Base-by-base conservation (phyloP, 1,140 invertebrate species). In the Himalopsyche phryganea region DNA sequence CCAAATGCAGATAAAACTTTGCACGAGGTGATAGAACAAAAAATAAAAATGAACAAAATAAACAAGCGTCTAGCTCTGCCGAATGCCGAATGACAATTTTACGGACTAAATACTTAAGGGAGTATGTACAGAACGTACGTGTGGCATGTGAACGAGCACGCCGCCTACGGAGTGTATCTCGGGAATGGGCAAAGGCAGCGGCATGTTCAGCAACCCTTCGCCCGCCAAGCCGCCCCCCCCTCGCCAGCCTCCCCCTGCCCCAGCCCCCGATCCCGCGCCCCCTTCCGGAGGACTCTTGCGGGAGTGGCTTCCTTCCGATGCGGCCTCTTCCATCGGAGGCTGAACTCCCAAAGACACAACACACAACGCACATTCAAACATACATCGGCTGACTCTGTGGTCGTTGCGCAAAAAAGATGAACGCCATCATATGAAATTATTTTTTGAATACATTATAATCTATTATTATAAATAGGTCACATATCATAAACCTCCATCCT, bases 61-160 rank as follows among this genome's bases (percentile, higher is more conserved):
- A 28, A 28, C 23, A 28, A 28, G 23, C 23, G 23, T 28, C 23
- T 28, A 28, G 9, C 23, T 28, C 23, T 28, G 23, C 23, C 4
- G 23, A 5, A 28, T 28, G 23, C 23, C 23, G 23, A 28, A 28
- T 28, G 23, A 28, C 23, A 28, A 28, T 28, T 28, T 28, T 28
- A 28, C 23, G 4, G 23, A 5, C 23, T 28, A 28, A 28, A 28
- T 28, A 28, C 23, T 28, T 28, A 28, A 28, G 23, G 23, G 23
- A 28, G 23, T 28, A 28, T 28, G 23, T 28, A 28, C 23, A 28
- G 23, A 28, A 85, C 85, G 80, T 78, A 92, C 90, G 81, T 92
- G 90, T 62, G 90, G 91, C 91, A 93, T 92, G 68, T 92, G 88
- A 66, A 91, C 89, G 59, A 92, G 79, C 56, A 92, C 89, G 50